phyloP scores from a whole-genome alignment of 2,113 vertebrate species.

The Bambusicola thoracicus region DNA sequence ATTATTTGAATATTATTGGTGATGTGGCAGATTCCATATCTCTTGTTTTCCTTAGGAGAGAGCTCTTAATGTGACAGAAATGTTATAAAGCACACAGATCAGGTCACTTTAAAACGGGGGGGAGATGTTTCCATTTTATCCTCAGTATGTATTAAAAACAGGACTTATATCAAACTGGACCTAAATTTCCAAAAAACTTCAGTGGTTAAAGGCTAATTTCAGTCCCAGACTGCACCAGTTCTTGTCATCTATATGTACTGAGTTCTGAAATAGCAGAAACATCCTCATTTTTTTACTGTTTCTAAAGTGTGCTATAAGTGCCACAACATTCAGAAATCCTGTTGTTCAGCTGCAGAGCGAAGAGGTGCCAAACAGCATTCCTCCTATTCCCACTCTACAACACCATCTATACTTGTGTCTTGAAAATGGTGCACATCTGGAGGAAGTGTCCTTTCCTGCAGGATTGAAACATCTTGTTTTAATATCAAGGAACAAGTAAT shows the following conservation, averaged over 20 bases:
- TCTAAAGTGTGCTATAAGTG: fast-evolving
- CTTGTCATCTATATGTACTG: background rate
- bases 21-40: background rate
- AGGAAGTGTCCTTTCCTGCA: background rate
- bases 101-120: background rate
- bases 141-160: background rate
- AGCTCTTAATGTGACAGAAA: background rate
- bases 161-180: background rate
- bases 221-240: background rate
- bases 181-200: background rate
- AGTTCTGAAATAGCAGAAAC: background rate
- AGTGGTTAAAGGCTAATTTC: background rate
- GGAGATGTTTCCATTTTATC: background rate
- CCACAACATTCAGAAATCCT: background rate
- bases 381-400: background rate
- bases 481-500: background rate
- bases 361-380: background rate
- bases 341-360: background rate
- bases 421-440: background rate
- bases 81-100: background rate
- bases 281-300: background rate
- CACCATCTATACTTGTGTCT: background rate
- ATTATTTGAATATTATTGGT: background rate
- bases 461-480: background rate
- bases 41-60: background rate